phyloP scores from a whole-genome alignment of 2,113 vertebrate species.

The Lates calcarifer region DNA sequence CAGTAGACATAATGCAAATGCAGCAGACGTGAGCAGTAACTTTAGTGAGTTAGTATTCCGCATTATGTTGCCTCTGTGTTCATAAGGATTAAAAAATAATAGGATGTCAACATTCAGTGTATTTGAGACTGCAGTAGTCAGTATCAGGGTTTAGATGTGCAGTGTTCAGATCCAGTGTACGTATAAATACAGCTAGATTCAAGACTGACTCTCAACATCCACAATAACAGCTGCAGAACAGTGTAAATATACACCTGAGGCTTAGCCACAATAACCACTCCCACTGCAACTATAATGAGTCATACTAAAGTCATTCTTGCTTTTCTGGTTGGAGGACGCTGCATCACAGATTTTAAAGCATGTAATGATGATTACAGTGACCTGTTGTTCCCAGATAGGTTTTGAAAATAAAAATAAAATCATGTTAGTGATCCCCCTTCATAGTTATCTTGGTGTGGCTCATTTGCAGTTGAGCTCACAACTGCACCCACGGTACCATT shows the following conservation, averaged over 20 bases:
- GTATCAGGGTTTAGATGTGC: too few relatives aligned
- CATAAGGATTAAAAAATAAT: neutral
- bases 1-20: too few relatives aligned
- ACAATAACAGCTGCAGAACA: neutral
- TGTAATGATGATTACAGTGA: neutral
- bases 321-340: constrained; percentile 8
- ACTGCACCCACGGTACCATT: too few relatives aligned
- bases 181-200: neutral
- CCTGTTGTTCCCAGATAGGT: neutral
- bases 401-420: too few relatives aligned
- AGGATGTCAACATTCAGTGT: neutral
- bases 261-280: neutral
- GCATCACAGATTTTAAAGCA: neutral
- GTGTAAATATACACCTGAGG: neutral
- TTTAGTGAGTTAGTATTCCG: too few relatives aligned
- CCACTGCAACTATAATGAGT: neutral
- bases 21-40: too few relatives aligned
- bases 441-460: neutral
- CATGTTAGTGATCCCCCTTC: too few relatives aligned
- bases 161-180: too few relatives aligned
- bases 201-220: neutral
- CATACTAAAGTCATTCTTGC: neutral
- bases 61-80: too few relatives aligned
- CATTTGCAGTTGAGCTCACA: too few relatives aligned
- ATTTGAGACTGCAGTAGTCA: neutral